A percentile compares a stretch with the other conserved stretches of the same genome.
Conservation (phyloP, 1,140 invertebrate species). For the Micrasema longulum region DNA sequence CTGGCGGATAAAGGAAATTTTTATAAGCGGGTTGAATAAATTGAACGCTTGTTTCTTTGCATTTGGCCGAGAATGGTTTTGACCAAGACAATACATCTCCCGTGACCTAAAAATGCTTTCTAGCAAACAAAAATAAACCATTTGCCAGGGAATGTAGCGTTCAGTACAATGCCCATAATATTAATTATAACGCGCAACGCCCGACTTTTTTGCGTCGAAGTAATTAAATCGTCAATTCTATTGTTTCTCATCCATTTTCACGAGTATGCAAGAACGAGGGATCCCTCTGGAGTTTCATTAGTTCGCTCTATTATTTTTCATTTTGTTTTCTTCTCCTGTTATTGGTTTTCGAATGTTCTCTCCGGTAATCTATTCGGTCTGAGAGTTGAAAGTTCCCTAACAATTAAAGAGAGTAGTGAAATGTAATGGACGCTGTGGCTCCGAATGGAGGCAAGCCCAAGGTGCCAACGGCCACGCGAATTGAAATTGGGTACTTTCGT, state of each 20-base stretch:
- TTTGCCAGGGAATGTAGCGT: no score
- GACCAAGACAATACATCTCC: no score
- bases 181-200: no score
- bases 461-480: constrained; percentile 24
- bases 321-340: not conserved
- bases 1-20: no score
- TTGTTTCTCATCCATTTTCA: constrained; percentile 16
- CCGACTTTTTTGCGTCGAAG: not conserved
- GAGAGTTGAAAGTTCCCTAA: constrained; percentile 5
- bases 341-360: constrained; percentile 7
- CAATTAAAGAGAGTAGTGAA: constrained; percentile 14
- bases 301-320: constrained; percentile 3
- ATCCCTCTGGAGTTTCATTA: constrained; percentile 12
- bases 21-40: no score
- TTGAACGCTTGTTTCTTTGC: no score
- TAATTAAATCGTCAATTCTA: constrained; percentile 31
- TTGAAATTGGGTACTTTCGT: constrained; percentile 6
- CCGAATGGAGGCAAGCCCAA: not conserved
- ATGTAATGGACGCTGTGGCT: not conserved
- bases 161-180: no score
- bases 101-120: no score
- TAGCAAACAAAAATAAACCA: no score
- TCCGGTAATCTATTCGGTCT: constrained; percentile 14
- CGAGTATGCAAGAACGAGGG: constrained; percentile 25
- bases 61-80: no score